Base-by-base conservation (phyloP, 2,113 vertebrate genomes). In the Vombatus ursinus region DNA sequence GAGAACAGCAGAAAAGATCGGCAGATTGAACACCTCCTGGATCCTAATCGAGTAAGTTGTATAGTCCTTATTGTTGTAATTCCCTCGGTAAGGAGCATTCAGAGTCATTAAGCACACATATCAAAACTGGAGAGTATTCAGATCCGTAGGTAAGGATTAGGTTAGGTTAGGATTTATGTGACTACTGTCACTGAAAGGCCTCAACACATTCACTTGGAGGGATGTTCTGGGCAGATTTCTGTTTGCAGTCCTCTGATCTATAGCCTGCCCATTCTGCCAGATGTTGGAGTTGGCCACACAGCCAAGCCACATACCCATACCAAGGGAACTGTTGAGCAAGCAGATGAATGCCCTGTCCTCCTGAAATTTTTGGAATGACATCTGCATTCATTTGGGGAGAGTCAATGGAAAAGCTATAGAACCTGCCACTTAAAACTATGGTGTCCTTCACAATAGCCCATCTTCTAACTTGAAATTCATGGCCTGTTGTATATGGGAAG, bases 21-120 rank as follows among this genome's bases (percentile, higher is more conserved):
- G 94, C 99, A 99, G 96, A 99, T 99, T 44, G 99, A 99, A 24
- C 99, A 99, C 77, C 98, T 99, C 14, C 94, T 99, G 98, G 99
- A 99, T 94, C 98, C 98, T 84, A 98, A 98, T 61, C 99, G 99
- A 96, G 99, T 99, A 52, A 96, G 97, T 89, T 5, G 1, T 50
- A 49, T 4, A 92, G 0, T 89, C 92, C 77, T 5, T 50, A 52
- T 0, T 0, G 19, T 0, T 3, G 5, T 0, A 0, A 90, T 0
- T 31, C 28, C 54, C 48, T 0, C 0, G 9, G 22, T 0, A 0
- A 1, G 16, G 4, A 50, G 9, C 4, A 5, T 31, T 77, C 31
- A 77, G 57, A 68, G 37, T 44, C 68, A n/a, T 44, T 84, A 44
- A 44, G 44, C 68, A 44, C 68, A 44, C 19, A 84, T 37, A 44